These are phyloP conservation scores for Pristis pectinata DNA, from an alignment of 2,797 vertebrate genomes.

Conservation along the genomic window DNA sequence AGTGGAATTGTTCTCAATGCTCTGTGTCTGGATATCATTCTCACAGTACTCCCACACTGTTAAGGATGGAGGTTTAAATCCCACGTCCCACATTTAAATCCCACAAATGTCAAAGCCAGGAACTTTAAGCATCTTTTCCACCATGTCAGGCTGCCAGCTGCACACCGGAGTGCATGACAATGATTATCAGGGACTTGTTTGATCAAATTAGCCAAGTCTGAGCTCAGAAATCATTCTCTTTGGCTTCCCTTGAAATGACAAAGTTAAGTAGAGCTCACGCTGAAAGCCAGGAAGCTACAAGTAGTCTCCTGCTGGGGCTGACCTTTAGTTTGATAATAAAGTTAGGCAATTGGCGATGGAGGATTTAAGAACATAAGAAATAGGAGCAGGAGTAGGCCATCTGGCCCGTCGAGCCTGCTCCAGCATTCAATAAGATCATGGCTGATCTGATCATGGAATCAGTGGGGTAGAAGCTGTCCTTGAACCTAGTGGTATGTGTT, in stretches of 20 bases:
- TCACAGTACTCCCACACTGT: neutral
- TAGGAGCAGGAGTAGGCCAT: no score
- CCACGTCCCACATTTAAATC: no score
- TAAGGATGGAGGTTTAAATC: neutral
- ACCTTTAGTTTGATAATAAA: neutral
- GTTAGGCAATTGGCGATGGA: neutral
- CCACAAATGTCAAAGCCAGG: neutral
- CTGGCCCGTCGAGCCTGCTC: no score
- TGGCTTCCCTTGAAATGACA: neutral
- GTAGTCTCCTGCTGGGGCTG: neutral
- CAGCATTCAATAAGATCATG: no score
- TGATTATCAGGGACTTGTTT: neutral
- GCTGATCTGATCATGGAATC: no score
- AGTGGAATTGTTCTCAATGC: neutral
- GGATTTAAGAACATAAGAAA: no score
- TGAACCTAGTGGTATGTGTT: no score
- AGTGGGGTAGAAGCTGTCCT: neutral
- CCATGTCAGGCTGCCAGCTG: neutral
- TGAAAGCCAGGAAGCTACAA: neutral
- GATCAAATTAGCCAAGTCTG: neutral
- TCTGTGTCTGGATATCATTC: neutral
- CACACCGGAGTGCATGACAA: neutral
- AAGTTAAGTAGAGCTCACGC: no score
- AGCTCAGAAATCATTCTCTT: neutral
- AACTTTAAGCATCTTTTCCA: neutral